A percentile compares a stretch with the other conserved stretches of the same genome.
Conservation (phyloP, 64 coral and sea anemone genomes). For the Pocillopora damicornis region DNA sequence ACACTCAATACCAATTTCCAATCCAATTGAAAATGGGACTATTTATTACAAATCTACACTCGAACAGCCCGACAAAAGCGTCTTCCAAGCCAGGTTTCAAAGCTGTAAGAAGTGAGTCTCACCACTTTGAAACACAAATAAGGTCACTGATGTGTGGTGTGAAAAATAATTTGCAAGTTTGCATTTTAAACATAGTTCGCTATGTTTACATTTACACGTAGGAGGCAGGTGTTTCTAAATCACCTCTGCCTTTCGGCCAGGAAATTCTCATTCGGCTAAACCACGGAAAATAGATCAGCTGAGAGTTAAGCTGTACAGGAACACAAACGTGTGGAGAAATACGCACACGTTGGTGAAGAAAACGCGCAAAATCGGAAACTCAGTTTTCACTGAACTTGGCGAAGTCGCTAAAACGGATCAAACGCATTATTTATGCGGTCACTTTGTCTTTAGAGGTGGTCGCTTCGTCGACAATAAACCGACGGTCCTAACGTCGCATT, state of each 20-base stretch:
- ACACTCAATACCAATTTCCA: neutral
- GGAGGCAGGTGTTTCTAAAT: neutral
- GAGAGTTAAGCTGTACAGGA: neutral
- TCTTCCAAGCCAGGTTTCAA: neutral
- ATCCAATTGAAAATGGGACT: neutral
- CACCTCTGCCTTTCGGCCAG: slow-evolving; percentile 16
- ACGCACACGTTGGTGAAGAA: neutral
- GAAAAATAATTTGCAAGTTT: slow-evolving; percentile 46
- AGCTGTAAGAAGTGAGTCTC: neutral
- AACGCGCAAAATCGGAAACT: neutral
- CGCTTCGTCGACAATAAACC: neutral
- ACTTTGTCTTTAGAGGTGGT: neutral
- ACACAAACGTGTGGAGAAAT: neutral
- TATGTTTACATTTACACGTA: slow-evolving; percentile 39
- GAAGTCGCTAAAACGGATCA: slow-evolving; percentile 23
- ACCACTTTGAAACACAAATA: slow-evolving; percentile 1
- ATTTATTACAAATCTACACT: neutral
- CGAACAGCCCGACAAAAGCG: neutral
- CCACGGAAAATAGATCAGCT: neutral
- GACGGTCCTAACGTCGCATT: neutral
- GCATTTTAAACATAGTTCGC: slow-evolving; percentile 32
- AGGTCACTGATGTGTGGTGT: neutral
- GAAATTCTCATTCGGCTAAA: neutral
- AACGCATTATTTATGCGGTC: neutral
- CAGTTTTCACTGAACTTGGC: neutral